Conservation (phyloP, 1,140 invertebrate genomes). For the Ditylenchus dipsaci region DNA sequence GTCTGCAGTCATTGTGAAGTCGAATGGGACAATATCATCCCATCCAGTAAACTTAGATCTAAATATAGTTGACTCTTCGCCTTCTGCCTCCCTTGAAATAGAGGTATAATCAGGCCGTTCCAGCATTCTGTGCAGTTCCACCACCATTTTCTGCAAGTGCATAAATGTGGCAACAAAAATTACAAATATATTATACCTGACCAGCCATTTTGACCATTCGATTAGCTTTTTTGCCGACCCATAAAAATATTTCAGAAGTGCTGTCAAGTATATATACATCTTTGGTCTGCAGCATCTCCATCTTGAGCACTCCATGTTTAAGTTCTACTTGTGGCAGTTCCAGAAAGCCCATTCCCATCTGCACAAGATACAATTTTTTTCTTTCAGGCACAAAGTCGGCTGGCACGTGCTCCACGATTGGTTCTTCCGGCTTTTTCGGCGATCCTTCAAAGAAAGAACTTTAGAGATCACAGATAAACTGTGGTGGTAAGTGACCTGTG, state of each 20-base stretch:
- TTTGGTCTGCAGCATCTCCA: conserved; percentile 74
- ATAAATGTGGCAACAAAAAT: not conserved
- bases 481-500: conserved; percentile 28
- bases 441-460: conserved; percentile 2
- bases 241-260: conserved; percentile 91
- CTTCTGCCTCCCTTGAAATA: conserved; percentile 73
- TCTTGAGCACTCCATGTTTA: conserved; percentile 68
- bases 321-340: conserved; percentile 81
- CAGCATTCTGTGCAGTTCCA: conserved; percentile 69
- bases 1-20: conserved; percentile 95
- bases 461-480: not conserved
- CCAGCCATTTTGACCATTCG: conserved; percentile 82
- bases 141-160: conserved; percentile 44
- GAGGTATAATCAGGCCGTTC: conserved; percentile 79
- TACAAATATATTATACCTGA: conserved; percentile 31
- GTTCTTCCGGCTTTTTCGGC: conserved; percentile 37
- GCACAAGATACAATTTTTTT: conserved; percentile 85
- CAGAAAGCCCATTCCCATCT: conserved; percentile 93
- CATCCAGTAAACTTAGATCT: conserved; percentile 94
- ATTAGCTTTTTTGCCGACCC: conserved; percentile 97
- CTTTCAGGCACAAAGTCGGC: conserved; percentile 71
- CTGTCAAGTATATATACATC: conserved; percentile 95
- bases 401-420: conserved; percentile 70
- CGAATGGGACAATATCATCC: conserved; percentile 98
- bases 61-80: conserved; percentile 75